Conservation (phyloP, 2,113 vertebrate genomes). For the Saguinus midas region DNA sequence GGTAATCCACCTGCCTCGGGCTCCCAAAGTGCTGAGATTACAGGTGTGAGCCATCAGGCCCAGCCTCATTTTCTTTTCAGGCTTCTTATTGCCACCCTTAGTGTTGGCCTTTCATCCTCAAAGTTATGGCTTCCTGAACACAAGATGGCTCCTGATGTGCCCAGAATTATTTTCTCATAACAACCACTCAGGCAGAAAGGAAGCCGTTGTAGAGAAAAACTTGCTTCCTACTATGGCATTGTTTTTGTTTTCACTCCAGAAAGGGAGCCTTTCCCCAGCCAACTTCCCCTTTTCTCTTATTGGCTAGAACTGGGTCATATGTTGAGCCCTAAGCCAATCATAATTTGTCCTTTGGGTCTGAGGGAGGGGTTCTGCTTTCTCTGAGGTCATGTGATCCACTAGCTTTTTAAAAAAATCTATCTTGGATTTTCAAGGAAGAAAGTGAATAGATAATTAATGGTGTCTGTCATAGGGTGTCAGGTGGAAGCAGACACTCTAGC, state of each 20-base stretch:
- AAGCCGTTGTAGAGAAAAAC: neutral
- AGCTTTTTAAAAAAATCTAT: neutral
- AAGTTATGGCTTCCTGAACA: neutral
- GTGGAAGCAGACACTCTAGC: neutral
- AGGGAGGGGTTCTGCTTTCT: neutral
- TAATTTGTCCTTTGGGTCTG: neutral
- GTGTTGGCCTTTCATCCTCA: neutral
- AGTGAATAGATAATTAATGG: neutral
- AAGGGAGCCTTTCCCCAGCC: neutral
- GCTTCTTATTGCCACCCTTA: neutral
- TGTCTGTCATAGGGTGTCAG: neutral
- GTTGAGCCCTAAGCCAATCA: neutral
- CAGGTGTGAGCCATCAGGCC: too few relatives aligned
- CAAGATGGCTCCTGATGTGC: neutral
- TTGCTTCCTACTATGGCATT: neutral
- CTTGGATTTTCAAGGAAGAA: slow-evolving; percentile 22
- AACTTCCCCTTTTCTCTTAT: neutral
- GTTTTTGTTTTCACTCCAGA: neutral
- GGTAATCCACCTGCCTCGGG: too few relatives aligned
- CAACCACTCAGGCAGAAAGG: neutral
- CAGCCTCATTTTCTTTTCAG: neutral
- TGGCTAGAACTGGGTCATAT: neutral
- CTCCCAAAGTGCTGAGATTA: too few relatives aligned
- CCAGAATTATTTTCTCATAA: neutral
- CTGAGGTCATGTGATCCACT: neutral